A percentile compares a stretch with the other conserved stretches of the same genome.
Conservation (phyloP, 2,113 vertebrate genomes). For the Oncorhynchus keta region DNA sequence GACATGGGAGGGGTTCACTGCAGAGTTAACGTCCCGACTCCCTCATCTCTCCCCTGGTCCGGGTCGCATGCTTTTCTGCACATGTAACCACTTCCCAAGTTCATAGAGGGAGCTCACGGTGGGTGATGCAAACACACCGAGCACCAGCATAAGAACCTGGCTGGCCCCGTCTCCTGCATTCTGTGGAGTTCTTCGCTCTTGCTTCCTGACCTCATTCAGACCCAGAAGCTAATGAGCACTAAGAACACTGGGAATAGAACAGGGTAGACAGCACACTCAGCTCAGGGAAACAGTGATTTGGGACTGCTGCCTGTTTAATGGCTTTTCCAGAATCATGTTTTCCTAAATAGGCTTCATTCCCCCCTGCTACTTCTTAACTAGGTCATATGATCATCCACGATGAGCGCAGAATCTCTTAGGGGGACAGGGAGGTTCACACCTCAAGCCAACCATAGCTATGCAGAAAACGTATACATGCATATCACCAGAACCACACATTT, state of each 20-base stretch:
- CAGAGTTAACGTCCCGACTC: background rate
- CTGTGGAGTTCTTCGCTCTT: constrained; percentile 55
- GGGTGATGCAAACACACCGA: background rate
- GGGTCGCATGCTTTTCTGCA: constrained; percentile 27
- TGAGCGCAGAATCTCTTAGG: background rate
- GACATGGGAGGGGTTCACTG: constrained; percentile 36
- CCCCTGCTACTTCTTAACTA: background rate
- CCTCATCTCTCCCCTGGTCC: background rate
- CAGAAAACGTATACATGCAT: background rate
- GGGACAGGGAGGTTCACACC: background rate
- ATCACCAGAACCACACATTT: background rate
- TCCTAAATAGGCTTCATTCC: background rate
- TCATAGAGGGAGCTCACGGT: background rate
- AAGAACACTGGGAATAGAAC: constrained; percentile 34
- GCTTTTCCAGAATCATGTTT: constrained; percentile 10
- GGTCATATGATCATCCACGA: background rate
- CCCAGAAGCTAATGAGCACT: constrained; percentile 61
- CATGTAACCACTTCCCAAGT: constrained; percentile 16
- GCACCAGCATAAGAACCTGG: constrained; percentile 43
- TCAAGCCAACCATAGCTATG: background rate
- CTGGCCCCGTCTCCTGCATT: constrained; percentile 54
- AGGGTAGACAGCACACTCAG: constrained; percentile 31
- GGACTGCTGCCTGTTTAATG: background rate
- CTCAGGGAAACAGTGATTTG: constrained; percentile 3
- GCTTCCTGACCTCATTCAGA: constrained; percentile 65